Conservation (phyloP, 2,888 invertebrate species). For the Mongoloraphidia duomilia region DNA sequence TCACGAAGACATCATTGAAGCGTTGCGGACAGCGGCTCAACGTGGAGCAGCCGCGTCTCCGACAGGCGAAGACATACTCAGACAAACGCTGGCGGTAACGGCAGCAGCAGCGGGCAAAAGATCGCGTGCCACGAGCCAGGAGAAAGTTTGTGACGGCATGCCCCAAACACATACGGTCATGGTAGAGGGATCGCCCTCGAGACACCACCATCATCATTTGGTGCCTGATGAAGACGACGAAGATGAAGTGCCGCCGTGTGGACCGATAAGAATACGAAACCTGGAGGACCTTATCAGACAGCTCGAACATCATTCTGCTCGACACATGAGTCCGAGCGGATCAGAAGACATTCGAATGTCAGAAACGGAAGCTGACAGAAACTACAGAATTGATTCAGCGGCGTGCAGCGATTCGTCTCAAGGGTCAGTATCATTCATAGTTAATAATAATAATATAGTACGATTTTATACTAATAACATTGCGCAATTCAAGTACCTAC, state of each 20-base stretch:
- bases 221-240: slow-evolving; percentile 35
- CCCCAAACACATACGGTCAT: slow-evolving; percentile 42
- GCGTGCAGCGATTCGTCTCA: slow-evolving; percentile 60
- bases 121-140: slow-evolving; percentile 36
- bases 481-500: too few relatives aligned
- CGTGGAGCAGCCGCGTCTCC: slow-evolving; percentile 48
- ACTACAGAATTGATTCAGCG: slow-evolving; percentile 65
- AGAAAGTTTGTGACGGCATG: slow-evolving; percentile 54
- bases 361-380: slow-evolving; percentile 78
- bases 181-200: slow-evolving; percentile 27
- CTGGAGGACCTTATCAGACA: slow-evolving; percentile 82
- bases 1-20: slow-evolving; percentile 83
- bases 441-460: neutral
- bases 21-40: slow-evolving; percentile 67
- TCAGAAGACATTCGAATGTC: slow-evolving; percentile 82
- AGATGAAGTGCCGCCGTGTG: slow-evolving; percentile 61
- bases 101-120: slow-evolving; percentile 39
- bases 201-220: slow-evolving; percentile 25
- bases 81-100: slow-evolving; percentile 52
- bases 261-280: slow-evolving; percentile 79
- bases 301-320: slow-evolving; percentile 70
- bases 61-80: slow-evolving; percentile 51
- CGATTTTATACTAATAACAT: neutral
- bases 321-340: slow-evolving; percentile 82
- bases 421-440: slow-evolving; percentile 35